Evolutionary conservation across 1,140 invertebrate genomes (phyloP).

Genomic region (Dinoponera quadriceps): DNA sequence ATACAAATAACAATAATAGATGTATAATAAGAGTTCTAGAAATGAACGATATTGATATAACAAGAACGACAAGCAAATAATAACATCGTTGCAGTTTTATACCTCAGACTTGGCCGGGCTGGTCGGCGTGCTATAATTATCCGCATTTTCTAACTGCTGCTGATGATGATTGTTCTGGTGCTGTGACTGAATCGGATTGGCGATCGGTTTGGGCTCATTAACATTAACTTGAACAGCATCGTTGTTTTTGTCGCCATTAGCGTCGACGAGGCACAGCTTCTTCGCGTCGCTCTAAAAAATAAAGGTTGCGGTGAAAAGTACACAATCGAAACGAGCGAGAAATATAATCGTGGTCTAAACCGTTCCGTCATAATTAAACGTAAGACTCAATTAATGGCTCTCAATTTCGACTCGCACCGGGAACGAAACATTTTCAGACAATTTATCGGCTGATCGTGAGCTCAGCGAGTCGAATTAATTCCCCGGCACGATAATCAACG

Average conservation of each 20-base stretch:
- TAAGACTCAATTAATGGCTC: conserved; percentile 11
- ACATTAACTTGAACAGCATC: conserved; percentile 69
- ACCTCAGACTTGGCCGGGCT: conserved; percentile 83
- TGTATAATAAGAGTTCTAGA: too few species aligned
- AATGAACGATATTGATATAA: too few species aligned
- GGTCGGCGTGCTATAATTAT: conserved; percentile 77
- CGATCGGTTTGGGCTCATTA: conserved; percentile 51
- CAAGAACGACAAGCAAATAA: too few species aligned
- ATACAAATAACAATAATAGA: too few species aligned
- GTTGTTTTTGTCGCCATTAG: conserved; percentile 67
- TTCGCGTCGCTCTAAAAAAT: conserved; percentile 79
- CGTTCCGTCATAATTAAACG: conserved; percentile 1
- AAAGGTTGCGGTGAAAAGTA: conserved; percentile 9
- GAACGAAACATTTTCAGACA: neutral
- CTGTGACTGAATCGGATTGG: conserved; percentile 47
- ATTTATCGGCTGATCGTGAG: conserved; percentile 3
- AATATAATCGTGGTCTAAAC: neutral
- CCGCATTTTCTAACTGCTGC: conserved; percentile 71
- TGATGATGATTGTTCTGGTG: conserved; percentile 77
- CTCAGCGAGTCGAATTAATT: neutral
- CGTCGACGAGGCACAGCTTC: conserved; percentile 77
- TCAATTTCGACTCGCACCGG: neutral
- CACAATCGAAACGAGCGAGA: conserved; percentile 1
- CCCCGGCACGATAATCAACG: neutral
- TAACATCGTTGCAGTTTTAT: neutral